Evolutionary conservation across 2,888 invertebrate genomes (phyloP), one percentile per base, ranked within the genome.

Genomic region (Teleogryllus oceanicus): DNA sequence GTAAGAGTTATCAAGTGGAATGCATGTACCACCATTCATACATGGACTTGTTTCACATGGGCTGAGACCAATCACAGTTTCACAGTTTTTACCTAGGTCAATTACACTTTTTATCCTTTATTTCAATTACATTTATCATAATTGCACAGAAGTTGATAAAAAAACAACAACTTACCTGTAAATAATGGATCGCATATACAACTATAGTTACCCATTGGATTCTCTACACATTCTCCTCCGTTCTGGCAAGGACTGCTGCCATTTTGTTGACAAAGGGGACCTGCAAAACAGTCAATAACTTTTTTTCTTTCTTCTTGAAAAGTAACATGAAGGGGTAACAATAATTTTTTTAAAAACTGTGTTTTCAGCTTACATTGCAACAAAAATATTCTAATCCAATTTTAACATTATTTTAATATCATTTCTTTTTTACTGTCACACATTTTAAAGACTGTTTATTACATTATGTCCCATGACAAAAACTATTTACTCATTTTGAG

Each of bases 31-130:
- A 85, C 93, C 93, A 88, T 96, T 93, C 82, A 89, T 88, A 85
- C 97, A 97, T 2, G 95, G 95, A 84, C 91, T 91, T 82, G 91
- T 90, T 84, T 91, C 91, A 88, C 96, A 96, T 82, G 90, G 88
- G 77, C 93, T 92, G 81, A 90, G 89, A 79, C 90, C 92, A 78
- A 92, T 89, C 85, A 93, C 92, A 80, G 91, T 90, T 85, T 95
- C 94, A 86, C 96, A 96, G 85, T 90, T 89, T 77, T 86, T 86
- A 11, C 92, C 92, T 13, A 74, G 18, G 49, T 75, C 11, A 79
- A 4, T 8, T 5, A 8, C 37, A 37, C 13, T 75, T 49, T 18
- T 18, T 12, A 49, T 18, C 12, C 76, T 74, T 10, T 77, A 51
- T 50, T 82, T 74, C 51, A 79, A 77, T 79, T 77, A 74, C 79